phyloP scores from a whole-genome alignment of 2,797 vertebrate species.

The Hemitrygon akajei region DNA sequence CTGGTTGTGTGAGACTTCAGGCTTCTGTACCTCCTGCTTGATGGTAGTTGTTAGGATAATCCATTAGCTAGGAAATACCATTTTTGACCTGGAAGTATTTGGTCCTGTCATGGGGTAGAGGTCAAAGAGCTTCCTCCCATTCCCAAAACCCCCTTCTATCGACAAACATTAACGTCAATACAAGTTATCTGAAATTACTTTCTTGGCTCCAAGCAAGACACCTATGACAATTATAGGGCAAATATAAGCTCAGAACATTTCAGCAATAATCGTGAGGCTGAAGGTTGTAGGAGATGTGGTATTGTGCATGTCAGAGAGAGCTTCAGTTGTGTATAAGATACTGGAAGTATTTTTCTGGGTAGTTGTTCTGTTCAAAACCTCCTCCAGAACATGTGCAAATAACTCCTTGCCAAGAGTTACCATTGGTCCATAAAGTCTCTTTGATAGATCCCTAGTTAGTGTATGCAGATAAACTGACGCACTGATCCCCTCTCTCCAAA shows the following conservation, averaged over 20 bases:
- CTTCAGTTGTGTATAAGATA: background rate
- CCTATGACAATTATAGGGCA: background rate
- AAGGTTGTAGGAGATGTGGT: background rate
- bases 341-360: background rate
- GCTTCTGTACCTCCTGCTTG: no score
- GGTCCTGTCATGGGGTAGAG: background rate
- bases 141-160: background rate
- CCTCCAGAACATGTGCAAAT: background rate
- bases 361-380: background rate
- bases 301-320: background rate
- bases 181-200: background rate
- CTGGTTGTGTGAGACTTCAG: no score
- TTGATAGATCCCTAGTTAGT: background rate
- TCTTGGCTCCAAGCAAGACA: background rate
- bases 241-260: background rate
- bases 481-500: background rate
- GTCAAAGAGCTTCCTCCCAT: background rate
- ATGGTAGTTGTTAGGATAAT: background rate
- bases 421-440: no score
- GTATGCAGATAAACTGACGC: background rate
- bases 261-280: background rate
- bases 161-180: background rate
- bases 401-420: background rate
- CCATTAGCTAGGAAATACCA: background rate
- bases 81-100: slow-evolving; percentile 4